These are phyloP conservation scores for Spodoptera exigua DNA, from an alignment of 2,888 invertebrate genomes.

Conservation along the genomic window DNA sequence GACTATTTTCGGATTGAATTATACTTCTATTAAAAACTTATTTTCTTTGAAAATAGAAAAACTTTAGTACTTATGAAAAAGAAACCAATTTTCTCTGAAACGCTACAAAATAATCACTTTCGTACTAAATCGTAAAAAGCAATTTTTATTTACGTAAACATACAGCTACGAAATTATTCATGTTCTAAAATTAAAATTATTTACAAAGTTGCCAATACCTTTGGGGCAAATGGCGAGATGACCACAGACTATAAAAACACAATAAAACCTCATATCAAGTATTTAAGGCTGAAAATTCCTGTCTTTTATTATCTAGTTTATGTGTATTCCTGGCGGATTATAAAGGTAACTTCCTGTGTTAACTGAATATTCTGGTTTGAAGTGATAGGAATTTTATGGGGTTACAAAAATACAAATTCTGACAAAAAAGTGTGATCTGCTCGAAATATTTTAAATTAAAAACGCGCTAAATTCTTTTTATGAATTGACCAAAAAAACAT, in stretches of 20 bases:
- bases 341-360: slow-evolving; percentile 29
- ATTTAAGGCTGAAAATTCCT: slow-evolving; percentile 20
- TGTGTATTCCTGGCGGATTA: slow-evolving; percentile 11
- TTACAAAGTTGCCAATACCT: slow-evolving; percentile 31
- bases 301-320: slow-evolving; percentile 25
- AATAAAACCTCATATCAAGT: slow-evolving; percentile 40
- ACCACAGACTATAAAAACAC: slow-evolving; percentile 21
- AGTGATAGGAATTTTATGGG: slow-evolving; percentile 1
- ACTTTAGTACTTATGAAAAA: neutral
- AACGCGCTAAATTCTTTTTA: too few relatives aligned
- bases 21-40: too few relatives aligned
- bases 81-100: neutral
- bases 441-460: too few relatives aligned
- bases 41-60: neutral
- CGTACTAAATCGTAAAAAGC: neutral
- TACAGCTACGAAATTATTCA: slow-evolving; percentile 1
- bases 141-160: neutral
- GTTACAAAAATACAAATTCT: neutral
- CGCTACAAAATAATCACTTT: neutral
- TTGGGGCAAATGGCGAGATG: slow-evolving; percentile 30
- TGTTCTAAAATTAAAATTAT: slow-evolving; percentile 18
- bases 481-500: too few relatives aligned
- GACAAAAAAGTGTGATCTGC: too few relatives aligned
- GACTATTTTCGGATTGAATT: too few relatives aligned
- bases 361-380: slow-evolving; percentile 13